A percentile compares a stretch with the other conserved stretches of the same genome.
Evolutionary conservation across 2,797 vertebrate genomes (phyloP).

Genomic region (Tokudaia muenninki): DNA sequence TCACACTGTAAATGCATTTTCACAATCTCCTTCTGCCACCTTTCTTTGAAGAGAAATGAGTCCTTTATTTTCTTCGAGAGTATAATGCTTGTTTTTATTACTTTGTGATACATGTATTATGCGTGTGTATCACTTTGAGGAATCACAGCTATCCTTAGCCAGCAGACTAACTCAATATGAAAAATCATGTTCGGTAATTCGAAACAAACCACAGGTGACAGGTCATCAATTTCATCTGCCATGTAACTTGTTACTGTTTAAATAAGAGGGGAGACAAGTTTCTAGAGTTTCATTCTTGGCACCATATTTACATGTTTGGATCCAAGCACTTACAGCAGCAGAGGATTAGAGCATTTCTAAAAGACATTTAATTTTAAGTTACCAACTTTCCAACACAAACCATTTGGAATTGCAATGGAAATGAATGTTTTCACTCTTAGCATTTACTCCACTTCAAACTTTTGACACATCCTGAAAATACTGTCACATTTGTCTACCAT

Average conservation of each 20-base stretch:
- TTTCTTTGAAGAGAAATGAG: constrained; percentile 53
- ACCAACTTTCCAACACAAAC: background rate
- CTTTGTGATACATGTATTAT: background rate
- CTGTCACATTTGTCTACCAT: constrained; percentile 57
- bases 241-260: background rate
- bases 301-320: background rate
- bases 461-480: background rate
- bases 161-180: background rate
- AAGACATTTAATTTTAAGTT: background rate
- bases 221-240: background rate
- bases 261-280: constrained; percentile 15
- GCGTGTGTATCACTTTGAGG: background rate
- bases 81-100: constrained; percentile 44
- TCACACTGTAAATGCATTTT: background rate
- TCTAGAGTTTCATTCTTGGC: background rate
- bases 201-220: background rate
- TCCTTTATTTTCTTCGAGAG: background rate
- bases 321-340: background rate
- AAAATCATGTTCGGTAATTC: constrained; percentile 36
- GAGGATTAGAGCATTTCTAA: background rate
- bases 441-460: constrained; percentile 15
- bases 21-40: constrained; percentile 17
- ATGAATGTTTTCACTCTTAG: background rate
- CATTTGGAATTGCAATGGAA: constrained; percentile 39
- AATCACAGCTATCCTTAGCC: constrained; percentile 2